Evolutionary conservation across 2,113 vertebrate species (phyloP).

Genomic region (Cinclus mexicanus): DNA sequence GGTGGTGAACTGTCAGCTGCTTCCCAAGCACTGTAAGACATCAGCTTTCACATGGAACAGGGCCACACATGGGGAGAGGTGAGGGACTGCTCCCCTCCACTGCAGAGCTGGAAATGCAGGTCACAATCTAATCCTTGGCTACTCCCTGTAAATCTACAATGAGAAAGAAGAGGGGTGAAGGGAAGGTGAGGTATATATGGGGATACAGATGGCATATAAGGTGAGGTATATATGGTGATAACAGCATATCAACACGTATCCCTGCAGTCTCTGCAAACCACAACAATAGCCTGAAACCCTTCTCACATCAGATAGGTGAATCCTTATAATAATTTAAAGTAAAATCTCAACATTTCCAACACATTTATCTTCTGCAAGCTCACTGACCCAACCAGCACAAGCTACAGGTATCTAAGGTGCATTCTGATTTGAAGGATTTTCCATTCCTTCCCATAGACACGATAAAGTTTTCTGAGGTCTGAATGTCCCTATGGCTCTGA

Average conservation of each 20-base stretch:
- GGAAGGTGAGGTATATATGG: background rate
- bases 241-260: fast-evolving
- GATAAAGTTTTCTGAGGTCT: background rate
- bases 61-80: background rate
- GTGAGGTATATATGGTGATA: background rate
- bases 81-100: background rate
- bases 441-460: background rate
- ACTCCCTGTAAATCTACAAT: background rate
- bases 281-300: background rate
- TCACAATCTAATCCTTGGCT: background rate
- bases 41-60: background rate
- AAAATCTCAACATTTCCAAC: background rate
- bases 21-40: background rate
- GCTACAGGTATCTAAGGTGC: background rate
- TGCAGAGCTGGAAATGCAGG: fast-evolving
- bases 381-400: background rate
- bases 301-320: background rate
- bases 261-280: background rate
- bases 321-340: background rate
- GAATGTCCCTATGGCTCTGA: background rate
- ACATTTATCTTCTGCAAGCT: background rate
- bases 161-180: background rate
- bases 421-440: background rate
- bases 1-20: background rate
- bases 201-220: background rate